These are phyloP conservation scores for Zophobas atratus DNA, from an alignment of 1,140 invertebrate genomes.

Conservation along the genomic window DNA sequence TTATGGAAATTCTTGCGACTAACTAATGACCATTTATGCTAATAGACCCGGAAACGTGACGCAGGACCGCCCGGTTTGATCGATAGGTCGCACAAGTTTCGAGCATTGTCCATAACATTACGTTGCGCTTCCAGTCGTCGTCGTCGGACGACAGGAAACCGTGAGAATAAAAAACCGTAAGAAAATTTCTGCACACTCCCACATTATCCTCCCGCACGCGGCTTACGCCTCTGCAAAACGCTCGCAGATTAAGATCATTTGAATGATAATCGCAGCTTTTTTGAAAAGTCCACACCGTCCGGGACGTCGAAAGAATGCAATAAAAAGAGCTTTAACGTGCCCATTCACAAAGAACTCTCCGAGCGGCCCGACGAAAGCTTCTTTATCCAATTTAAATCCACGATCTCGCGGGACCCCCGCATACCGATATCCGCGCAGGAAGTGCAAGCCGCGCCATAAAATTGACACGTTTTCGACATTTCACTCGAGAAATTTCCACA, in stretches of 20 bases:
- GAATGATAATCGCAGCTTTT: conserved; percentile 16
- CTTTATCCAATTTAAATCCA: conserved; percentile 39
- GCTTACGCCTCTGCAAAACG: background rate
- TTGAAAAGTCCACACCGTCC: background rate
- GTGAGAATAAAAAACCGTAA: background rate
- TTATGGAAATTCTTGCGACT: conserved; percentile 23
- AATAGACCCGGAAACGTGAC: conserved; percentile 2
- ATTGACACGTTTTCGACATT: conserved; percentile 15
- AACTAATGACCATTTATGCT: conserved; percentile 13
- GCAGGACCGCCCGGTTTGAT: conserved; percentile 1
- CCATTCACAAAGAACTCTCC: conserved; percentile 38
- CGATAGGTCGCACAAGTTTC: background rate
- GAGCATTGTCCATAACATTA: no score
- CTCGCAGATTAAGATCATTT: conserved; percentile 6
- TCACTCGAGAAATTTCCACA: background rate
- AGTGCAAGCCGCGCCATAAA: background rate
- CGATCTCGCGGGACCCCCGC: conserved; percentile 29
- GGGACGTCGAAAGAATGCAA: conserved; percentile 30
- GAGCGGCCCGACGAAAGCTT: conserved; percentile 11
- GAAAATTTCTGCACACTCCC: background rate
- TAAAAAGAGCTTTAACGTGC: conserved; percentile 36
- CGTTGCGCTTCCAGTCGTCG: no score
- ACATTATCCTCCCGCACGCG: background rate
- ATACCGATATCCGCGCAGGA: conserved; percentile 33
- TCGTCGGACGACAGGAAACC: no score